phyloP scores from a whole-genome alignment of 2,797 vertebrate genomes.

The Odontamblyopus rebecca region DNA sequence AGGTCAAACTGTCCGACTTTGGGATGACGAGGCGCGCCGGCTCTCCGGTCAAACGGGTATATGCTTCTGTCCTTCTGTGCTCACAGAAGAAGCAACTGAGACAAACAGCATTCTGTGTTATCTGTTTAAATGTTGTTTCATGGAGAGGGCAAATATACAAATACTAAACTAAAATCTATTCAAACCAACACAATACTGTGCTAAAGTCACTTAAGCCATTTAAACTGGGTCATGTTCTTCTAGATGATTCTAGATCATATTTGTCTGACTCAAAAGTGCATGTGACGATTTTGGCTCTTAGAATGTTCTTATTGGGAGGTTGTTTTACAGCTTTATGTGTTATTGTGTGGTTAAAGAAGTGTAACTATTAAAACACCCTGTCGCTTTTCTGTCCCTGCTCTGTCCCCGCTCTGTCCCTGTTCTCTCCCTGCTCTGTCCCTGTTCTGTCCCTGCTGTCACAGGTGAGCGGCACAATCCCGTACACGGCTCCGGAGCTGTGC shows the following conservation, averaged over 20 bases:
- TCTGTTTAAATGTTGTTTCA: neutral
- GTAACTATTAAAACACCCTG: neutral
- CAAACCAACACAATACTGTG: neutral
- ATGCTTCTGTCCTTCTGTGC: constrained; percentile 13
- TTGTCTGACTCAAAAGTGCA: too few species aligned
- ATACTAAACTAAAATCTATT: too few species aligned
- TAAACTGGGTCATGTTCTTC: too few species aligned
- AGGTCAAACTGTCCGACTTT: constrained; percentile 85
- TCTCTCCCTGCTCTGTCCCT: neutral
- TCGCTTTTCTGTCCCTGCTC: neutral
- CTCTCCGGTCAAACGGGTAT: constrained; percentile 82
- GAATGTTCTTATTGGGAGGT: too few species aligned
- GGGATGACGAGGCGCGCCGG: constrained; percentile 85
- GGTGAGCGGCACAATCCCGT: constrained; percentile 86
- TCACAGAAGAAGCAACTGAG: too few species aligned
- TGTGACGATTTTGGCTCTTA: too few species aligned
- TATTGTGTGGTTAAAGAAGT: neutral
- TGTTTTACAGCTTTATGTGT: neutral
- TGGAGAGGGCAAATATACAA: neutral
- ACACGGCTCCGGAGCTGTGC: constrained; percentile 85
- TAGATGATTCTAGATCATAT: too few species aligned
- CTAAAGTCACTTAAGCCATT: neutral
- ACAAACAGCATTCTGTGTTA: too few species aligned
- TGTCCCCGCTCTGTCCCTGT: neutral
- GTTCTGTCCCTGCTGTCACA: constrained; percentile 19